phyloP scores from a whole-genome alignment of 2,888 invertebrate genomes.

The Petrolisthes manimaculis region DNA sequence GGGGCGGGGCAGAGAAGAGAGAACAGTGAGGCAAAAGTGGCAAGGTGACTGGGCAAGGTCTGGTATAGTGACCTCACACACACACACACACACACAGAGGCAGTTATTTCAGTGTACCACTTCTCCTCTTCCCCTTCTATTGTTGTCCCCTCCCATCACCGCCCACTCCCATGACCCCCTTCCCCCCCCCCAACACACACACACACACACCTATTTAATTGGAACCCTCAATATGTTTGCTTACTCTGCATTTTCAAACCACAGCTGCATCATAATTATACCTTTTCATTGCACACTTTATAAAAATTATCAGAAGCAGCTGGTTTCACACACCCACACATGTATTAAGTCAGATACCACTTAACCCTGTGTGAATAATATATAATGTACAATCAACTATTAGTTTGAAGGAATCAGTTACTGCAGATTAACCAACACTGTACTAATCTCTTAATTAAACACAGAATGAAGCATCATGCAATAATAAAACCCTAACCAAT shows the following conservation, averaged over 20 bases:
- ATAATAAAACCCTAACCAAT: too few relatives aligned
- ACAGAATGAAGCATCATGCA: too few relatives aligned
- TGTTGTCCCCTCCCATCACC: neutral
- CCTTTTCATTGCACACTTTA: too few relatives aligned
- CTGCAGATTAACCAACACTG: too few relatives aligned
- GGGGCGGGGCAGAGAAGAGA: neutral
- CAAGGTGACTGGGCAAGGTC: neutral
- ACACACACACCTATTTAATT: neutral
- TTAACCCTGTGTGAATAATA: too few relatives aligned
- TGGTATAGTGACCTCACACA: neutral
- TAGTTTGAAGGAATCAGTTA: too few relatives aligned
- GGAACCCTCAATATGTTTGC: neutral
- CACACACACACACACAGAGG: neutral
- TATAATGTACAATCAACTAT: too few relatives aligned
- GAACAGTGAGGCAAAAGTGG: neutral
- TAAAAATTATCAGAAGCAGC: too few relatives aligned
- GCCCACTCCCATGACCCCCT: neutral
- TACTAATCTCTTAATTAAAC: too few relatives aligned
- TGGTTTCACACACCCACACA: too few relatives aligned
- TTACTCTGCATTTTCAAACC: neutral
- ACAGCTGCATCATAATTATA: too few relatives aligned
- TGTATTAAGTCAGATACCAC: too few relatives aligned
- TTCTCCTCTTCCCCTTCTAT: neutral
- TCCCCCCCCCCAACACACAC: neutral
- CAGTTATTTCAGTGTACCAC: neutral